Evolutionary conservation across 2,888 invertebrate genomes (phyloP).

Genomic region (Scelioninae gen. 2): DNA sequence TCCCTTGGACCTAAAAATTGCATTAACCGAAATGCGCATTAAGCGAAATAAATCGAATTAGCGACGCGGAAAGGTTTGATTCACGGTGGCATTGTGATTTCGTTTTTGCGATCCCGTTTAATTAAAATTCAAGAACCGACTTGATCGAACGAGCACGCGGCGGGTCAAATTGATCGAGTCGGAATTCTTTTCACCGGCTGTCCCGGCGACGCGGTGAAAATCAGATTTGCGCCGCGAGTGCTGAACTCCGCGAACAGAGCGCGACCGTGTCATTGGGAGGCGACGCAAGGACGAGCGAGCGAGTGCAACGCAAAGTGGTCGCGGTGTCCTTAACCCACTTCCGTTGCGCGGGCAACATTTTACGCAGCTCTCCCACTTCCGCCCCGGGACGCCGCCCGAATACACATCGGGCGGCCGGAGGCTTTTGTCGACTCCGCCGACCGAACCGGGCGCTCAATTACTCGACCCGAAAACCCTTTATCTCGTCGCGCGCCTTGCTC

Average conservation of each 20-base stretch:
- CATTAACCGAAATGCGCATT: slow-evolving; percentile 14
- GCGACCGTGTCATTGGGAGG: slow-evolving; percentile 24
- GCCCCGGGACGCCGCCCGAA: slow-evolving; percentile 5
- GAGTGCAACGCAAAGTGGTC: slow-evolving; percentile 19
- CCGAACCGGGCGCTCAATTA: slow-evolving; percentile 21
- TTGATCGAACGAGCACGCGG: slow-evolving; percentile 20
- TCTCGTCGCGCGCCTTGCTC: slow-evolving; percentile 1
- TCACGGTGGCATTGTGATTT: slow-evolving; percentile 25
- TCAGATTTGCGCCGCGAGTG: slow-evolving; percentile 32
- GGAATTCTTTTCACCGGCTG: slow-evolving; percentile 20
- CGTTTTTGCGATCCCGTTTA: slow-evolving; percentile 33
- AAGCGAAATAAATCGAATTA: slow-evolving; percentile 13
- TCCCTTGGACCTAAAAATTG: slow-evolving; percentile 13
- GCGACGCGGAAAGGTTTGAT: slow-evolving; percentile 13
- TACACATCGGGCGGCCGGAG: neutral
- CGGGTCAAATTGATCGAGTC: slow-evolving; percentile 28
- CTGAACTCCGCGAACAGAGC: slow-evolving; percentile 28
- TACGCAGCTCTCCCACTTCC: slow-evolving; percentile 24
- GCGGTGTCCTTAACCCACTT: slow-evolving; percentile 43
- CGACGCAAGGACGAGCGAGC: slow-evolving; percentile 31
- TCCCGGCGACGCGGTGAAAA: slow-evolving; percentile 19
- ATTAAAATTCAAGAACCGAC: slow-evolving; percentile 38
- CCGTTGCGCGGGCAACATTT: slow-evolving; percentile 26
- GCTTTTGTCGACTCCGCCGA: slow-evolving; percentile 16
- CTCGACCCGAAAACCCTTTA: slow-evolving; percentile 29